Evolutionary conservation across 2,113 vertebrate genomes (phyloP).

Genomic region (Urocynchramus pylzowi): DNA sequence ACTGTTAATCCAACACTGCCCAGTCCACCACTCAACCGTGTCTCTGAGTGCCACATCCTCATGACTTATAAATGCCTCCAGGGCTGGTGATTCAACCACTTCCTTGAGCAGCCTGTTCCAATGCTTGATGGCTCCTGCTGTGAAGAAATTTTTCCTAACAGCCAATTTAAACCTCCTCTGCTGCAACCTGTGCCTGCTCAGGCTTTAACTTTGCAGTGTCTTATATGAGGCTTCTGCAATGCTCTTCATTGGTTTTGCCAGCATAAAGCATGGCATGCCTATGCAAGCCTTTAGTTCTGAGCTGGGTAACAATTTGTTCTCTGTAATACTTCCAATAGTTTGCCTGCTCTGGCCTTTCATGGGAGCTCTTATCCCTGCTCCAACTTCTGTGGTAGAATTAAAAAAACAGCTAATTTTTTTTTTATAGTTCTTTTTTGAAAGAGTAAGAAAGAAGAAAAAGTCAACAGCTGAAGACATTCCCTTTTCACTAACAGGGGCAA

Average conservation of each 20-base stretch:
- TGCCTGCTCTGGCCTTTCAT: background rate
- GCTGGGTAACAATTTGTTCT: background rate
- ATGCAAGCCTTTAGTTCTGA: background rate
- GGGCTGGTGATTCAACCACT: background rate
- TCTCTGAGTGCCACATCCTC: background rate
- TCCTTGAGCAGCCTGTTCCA: background rate
- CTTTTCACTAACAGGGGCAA: background rate
- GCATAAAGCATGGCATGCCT: background rate
- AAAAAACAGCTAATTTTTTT: background rate
- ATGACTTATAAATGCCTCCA: background rate
- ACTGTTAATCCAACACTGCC: background rate
- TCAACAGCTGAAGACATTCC: background rate
- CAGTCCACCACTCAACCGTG: background rate
- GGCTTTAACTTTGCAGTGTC: background rate
- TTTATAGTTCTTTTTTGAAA: background rate
- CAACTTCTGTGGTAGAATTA: background rate
- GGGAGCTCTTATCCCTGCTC: background rate
- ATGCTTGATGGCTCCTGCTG: background rate
- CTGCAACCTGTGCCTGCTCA: background rate
- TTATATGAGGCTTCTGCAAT: background rate
- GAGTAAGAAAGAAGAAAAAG: background rate
- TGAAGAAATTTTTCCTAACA: background rate
- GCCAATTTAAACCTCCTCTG: background rate
- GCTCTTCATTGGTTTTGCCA: background rate
- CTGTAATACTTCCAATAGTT: background rate